Base-by-base conservation (phyloP, 2,888 invertebrate genomes). In the Lordiphosa fenestrarum region DNA sequence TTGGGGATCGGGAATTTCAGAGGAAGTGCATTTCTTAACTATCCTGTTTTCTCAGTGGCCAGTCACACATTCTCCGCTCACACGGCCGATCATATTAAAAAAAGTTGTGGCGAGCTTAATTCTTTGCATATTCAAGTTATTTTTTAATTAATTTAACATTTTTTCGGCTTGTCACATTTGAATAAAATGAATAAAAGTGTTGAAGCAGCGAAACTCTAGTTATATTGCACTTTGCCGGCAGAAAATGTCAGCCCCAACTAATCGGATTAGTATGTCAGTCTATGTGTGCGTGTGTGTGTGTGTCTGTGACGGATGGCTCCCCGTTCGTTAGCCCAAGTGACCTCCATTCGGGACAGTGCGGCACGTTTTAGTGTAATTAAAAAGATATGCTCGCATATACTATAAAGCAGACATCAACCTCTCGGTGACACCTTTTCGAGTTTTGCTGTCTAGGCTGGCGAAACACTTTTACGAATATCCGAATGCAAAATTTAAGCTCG, bases 231-330 rank as follows among this genome's bases (percentile, higher is more conserved):
- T 77, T 61, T 69, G 60, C 63, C 63, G 64, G 65, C 73, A 69
- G 53, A 82, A 73, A 78, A 75, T 82, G 78, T 78, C 76, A 82
- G 69, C 64, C 69, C 69, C 62, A 77, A 76, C 81, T 83, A 81
- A 81, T 81, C 81, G 83, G 81, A 81, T 81, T 81, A 80, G 83
- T 81, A 80, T 83, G 83, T 81, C 83, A 73, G 67, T 69, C 37
- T 33, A 33, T 53, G 15, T 44, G 51, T 54, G 53, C 54, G 39
- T 57, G 42, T 57, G 53, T 50, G 47, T 51, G 38, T 58, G 46
- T 64, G 57, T 49, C 41, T 66, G 65, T 75, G 75, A 75, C 69
- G 75, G 57, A 78, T 81, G 59, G 62, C 54, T 68, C 57, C 60
- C 49, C 56, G 69, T 82, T 74, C 80, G 71, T 76, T 82, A 76